Base-by-base conservation (phyloP, 1,140 invertebrate genomes). In the Oryzaephilus surinamensis region DNA sequence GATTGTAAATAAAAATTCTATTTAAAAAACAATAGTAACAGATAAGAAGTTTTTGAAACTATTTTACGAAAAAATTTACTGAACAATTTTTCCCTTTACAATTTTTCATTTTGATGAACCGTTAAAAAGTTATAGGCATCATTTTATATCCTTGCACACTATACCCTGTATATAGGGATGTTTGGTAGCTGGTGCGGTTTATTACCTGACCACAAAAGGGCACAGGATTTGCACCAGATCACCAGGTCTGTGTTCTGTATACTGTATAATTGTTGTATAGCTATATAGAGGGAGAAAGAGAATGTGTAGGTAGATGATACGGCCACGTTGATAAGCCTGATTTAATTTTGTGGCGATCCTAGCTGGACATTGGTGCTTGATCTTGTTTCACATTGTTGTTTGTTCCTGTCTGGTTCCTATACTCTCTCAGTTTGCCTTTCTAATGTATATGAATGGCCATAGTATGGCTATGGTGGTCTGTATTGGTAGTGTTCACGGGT, bases 291-390 rank as follows among this genome's bases (percentile, higher is more conserved):
- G n/a, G n/a, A n/a, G n/a, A n/a, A n/a, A n/a, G n/a, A n/a, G n/a
- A n/a, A n/a, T n/a, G n/a, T n/a, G n/a, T n/a, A n/a, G 23, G 21
- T 31, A 42, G 39, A 38, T 47, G 45, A 41, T 45, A 41, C 38
- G 31, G 38, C 35, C 27, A 38, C 40, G 43, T 43, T 45, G 51
- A 52, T 52, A 52, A 52, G 47, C 45, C 51, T 45, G 48, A 52
- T 52, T 52, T 52, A 52, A 52, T 52, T 52, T 52, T 50, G 51
- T 42, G 45, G 48, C 48, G 37, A 45, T 50, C 45, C 37, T 28
- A 29, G 41, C 38, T 38, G 45, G 45, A 48, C 48, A 34, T 42
- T 46, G 35, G 23, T 30, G 45, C 48, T 52, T 52, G 51, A 50
- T 50, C 48, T 52, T 47, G 43, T 45, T 52, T 52, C 50, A 47